Evolutionary conservation across 2,797 vertebrate species (phyloP).

Genomic region (Uromys caudimaculatus): DNA sequence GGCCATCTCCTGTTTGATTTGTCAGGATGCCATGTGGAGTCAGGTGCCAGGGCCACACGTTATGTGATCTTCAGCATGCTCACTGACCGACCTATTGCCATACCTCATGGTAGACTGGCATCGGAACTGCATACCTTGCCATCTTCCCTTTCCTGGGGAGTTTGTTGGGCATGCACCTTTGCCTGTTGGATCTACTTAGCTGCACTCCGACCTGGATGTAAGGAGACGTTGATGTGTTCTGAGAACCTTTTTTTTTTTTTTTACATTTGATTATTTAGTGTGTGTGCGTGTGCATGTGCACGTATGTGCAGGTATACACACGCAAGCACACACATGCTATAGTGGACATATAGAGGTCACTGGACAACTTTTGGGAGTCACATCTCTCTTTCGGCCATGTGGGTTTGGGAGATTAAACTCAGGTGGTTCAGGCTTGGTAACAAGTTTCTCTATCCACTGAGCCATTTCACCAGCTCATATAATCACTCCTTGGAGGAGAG

Average conservation of each 20-base stretch:
- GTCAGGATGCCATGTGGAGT: conserved; percentile 63
- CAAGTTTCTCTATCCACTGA: not conserved
- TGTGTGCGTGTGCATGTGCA: too few species aligned
- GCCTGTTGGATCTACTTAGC: not conserved
- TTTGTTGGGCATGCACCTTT: not conserved
- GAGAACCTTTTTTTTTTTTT: not conserved
- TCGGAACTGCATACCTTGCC: conserved; percentile 18
- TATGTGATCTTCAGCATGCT: conserved; percentile 14
- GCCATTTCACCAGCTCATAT: not conserved
- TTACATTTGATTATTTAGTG: not conserved
- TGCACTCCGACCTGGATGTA: accelerated
- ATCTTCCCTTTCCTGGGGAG: conserved; percentile 40
- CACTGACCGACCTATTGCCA: not conserved
- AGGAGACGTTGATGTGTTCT: accelerated
- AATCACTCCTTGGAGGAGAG: not conserved
- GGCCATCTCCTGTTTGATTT: conserved; percentile 71
- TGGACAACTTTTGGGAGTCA: not conserved
- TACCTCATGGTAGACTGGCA: not conserved
- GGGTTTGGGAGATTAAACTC: not conserved
- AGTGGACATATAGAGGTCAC: not conserved
- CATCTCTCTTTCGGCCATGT: not conserved
- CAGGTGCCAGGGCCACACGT: conserved; percentile 44
- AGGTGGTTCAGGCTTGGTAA: not conserved
- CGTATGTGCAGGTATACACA: too few species aligned
- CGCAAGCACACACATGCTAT: too few species aligned